These are phyloP conservation scores for Anticlea derivata DNA, from an alignment of 2,888 invertebrate species.

Conservation along the genomic window DNA sequence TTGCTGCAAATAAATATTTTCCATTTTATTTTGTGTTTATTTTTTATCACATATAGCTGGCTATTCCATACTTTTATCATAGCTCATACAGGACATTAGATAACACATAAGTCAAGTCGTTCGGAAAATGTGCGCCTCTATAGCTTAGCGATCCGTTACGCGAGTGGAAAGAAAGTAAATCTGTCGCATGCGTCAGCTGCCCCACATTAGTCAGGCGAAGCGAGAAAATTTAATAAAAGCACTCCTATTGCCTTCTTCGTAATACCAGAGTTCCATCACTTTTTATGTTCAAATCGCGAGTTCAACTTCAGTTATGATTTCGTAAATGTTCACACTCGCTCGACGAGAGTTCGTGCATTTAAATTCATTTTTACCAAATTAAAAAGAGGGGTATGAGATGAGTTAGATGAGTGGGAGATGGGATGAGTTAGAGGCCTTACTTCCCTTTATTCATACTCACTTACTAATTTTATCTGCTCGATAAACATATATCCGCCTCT, in stretches of 20 bases:
- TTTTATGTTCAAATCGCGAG: slow-evolving; percentile 32
- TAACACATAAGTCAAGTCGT: slow-evolving; percentile 5
- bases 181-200: slow-evolving; percentile 75
- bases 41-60: no score
- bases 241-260: slow-evolving; percentile 60
- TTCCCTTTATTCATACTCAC: no score
- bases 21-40: no score
- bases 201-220: slow-evolving; percentile 77
- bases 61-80: no score
- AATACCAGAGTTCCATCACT: slow-evolving; percentile 37
- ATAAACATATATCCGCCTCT: no score
- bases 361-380: background rate
- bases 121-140: slow-evolving; percentile 37
- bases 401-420: no score
- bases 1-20: no score
- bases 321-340: background rate
- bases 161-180: slow-evolving; percentile 64
- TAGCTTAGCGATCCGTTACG: slow-evolving; percentile 52
- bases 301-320: slow-evolving; percentile 1
- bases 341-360: background rate
- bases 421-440: no score
- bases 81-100: slow-evolving; percentile 18
- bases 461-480: no score
- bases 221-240: slow-evolving; percentile 82
- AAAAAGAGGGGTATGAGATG: no score